These are phyloP conservation scores for Melanogrammus aeglefinus DNA, from an alignment of 2,797 vertebrate species.

Conservation along the genomic window DNA sequence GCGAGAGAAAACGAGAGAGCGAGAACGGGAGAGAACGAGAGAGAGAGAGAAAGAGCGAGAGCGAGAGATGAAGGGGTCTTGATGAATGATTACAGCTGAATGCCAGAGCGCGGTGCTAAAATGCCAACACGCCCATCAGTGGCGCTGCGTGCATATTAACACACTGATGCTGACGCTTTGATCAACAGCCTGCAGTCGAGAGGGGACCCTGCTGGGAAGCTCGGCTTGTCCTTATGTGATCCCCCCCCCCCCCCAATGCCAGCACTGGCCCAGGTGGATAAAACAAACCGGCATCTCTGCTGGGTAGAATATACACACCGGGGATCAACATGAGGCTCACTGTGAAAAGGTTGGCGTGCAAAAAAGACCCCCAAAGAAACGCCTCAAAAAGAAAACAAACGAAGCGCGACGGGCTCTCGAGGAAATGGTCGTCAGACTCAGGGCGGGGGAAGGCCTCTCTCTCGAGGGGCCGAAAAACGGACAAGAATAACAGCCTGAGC, in stretches of 20 bases:
- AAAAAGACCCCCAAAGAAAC: neutral
- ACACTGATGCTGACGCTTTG: conserved; percentile 42
- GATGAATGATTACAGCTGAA: conserved; percentile 50
- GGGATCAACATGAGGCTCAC: too few relatives aligned
- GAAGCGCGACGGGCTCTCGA: neutral
- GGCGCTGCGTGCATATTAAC: conserved; percentile 48
- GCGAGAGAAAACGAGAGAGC: too few relatives aligned
- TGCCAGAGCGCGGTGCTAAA: neutral
- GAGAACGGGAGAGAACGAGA: too few relatives aligned
- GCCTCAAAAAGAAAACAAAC: neutral
- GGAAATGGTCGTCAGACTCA: neutral
- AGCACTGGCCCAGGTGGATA: too few relatives aligned
- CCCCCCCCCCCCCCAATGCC: too few relatives aligned
- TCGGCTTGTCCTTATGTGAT: conserved; percentile 44
- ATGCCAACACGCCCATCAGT: conserved; percentile 35
- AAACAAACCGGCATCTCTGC: too few relatives aligned
- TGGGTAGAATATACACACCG: too few relatives aligned
- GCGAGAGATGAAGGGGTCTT: conserved; percentile 29
- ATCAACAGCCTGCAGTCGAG: conserved; percentile 30
- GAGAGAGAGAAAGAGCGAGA: neutral
- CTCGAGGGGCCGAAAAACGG: conserved; percentile 22
- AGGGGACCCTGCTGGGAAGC: conserved; percentile 29
- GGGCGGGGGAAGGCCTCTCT: neutral
- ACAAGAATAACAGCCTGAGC: conserved; percentile 37
- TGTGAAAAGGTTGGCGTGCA: too few relatives aligned